Base-by-base conservation (phyloP, 2,888 invertebrate genomes). In the Leptogaster cylindrica region DNA sequence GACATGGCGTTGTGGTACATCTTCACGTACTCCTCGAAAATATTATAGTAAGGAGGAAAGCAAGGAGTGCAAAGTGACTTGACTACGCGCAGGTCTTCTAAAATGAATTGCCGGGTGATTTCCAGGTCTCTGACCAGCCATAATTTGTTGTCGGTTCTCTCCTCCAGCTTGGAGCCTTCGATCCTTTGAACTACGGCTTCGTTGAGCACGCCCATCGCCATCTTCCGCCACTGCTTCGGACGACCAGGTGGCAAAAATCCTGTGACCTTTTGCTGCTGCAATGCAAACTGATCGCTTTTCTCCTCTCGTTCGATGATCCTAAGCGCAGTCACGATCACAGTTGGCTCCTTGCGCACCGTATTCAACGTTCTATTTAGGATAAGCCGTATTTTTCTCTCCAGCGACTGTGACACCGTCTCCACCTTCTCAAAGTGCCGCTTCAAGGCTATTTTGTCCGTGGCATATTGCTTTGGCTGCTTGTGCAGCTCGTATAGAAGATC, bases 291-390 rank as follows among this genome's bases (percentile, higher is more conserved):
- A 83, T 99, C 99, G 28, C 93, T 90, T 81, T 93, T 93, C 77
- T 99, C 97, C 80, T 99, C 99, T 65, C 98, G 84, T 80, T 99
- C 98, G 74, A 99, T 94, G 65, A 99, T 97, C 72, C 99, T 85
- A 33, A 99, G 80, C 0, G 95, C 97, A 5, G 97, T 97, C 0
- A 99, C 99, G 73, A 99, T 93, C 6, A 95, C 90, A 0, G 94
- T 95, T 0, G 95, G 95, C 76, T 96, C 94, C 78, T 96, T 95
- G 18, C 97, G 85, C 0, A 97, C 96, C 1, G 95, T 96, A 76
- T 96, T 95, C 50, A 99, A 82, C 1, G 97, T 94, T 68, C 97
- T 85, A 68, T 92, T 91, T 63, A 98, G 79, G 70, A 97, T 92
- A 48, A 97, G 84, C 77, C 92, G 90, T 48, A 99, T 86, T 78